phyloP scores from a whole-genome alignment of 2,113 vertebrate species.

The Notarius lentiginosus region DNA sequence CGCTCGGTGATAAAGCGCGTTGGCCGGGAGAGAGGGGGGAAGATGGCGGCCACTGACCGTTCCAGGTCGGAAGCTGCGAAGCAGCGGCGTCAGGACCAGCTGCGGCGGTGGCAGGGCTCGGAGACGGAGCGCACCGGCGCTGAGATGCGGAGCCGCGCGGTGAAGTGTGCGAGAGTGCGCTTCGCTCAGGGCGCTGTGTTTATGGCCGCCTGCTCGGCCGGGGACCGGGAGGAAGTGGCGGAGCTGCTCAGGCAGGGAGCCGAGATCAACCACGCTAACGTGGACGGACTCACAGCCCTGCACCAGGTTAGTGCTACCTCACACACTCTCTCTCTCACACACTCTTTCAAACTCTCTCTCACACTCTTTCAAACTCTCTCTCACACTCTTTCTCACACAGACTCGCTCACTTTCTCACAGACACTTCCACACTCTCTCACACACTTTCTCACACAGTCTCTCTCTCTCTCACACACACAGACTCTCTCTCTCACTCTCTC shows the following conservation, averaged over 20 bases:
- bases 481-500: no score
- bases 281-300: slow-evolving; percentile 80
- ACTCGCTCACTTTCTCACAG: background rate
- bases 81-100: slow-evolving; percentile 79
- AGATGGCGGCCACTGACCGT: slow-evolving; percentile 84
- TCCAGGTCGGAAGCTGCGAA: slow-evolving; percentile 81
- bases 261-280: slow-evolving; percentile 81
- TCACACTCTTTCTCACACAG: no score
- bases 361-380: no score
- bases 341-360: no score
- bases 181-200: slow-evolving; percentile 83
- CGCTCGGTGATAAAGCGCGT: slow-evolving; percentile 64
- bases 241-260: slow-evolving; percentile 77
- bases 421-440: background rate
- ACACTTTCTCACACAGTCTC: background rate
- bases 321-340: no score
- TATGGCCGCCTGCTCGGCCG: slow-evolving; percentile 82
- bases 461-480: no score
- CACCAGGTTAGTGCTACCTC: slow-evolving; percentile 80
- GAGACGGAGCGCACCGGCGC: slow-evolving; percentile 72
- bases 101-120: slow-evolving; percentile 77
- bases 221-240: slow-evolving; percentile 80
- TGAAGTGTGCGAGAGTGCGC: slow-evolving; percentile 66
- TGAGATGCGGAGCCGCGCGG: slow-evolving; percentile 57
- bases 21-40: slow-evolving; percentile 77